Conservation (phyloP, 92 coral and sea anemone genomes). For the Muricea muricata region DNA sequence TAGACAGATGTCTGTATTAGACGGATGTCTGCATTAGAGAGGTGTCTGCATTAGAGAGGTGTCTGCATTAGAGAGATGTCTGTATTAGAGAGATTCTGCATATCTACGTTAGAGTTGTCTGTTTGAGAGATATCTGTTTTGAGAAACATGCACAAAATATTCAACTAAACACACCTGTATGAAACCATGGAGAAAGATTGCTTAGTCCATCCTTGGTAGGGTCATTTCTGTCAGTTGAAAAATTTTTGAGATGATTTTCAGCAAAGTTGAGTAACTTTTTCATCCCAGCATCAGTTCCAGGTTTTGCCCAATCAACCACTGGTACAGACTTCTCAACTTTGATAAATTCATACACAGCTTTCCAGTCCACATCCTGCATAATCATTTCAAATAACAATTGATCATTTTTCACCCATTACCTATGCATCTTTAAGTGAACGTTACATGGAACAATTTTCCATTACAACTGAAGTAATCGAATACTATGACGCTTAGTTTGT, state of each 20-base stretch:
- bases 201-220: conserved; percentile 78
- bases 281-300: conserved; percentile 74
- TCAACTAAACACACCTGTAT: conserved; percentile 54
- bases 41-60: no score
- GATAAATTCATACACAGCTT: conserved; percentile 67
- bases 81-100: no score
- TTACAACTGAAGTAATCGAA: no score
- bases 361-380: conserved; percentile 66
- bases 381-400: neutral
- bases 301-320: conserved; percentile 75
- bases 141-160: neutral
- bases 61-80: no score
- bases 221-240: conserved; percentile 71
- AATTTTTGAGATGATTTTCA: conserved; percentile 54
- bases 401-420: no score
- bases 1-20: no score
- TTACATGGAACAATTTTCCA: no score
- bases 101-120: no score
- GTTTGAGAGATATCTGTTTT: no score
- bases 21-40: no score
- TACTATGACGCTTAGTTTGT: no score
- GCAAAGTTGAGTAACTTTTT: conserved; percentile 66
- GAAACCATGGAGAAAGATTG: conserved; percentile 82
- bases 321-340: conserved; percentile 66
- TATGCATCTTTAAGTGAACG: no score